These are phyloP conservation scores for Myotis pilosus DNA, from an alignment of 2,797 vertebrate genomes.

Conservation along the genomic window DNA sequence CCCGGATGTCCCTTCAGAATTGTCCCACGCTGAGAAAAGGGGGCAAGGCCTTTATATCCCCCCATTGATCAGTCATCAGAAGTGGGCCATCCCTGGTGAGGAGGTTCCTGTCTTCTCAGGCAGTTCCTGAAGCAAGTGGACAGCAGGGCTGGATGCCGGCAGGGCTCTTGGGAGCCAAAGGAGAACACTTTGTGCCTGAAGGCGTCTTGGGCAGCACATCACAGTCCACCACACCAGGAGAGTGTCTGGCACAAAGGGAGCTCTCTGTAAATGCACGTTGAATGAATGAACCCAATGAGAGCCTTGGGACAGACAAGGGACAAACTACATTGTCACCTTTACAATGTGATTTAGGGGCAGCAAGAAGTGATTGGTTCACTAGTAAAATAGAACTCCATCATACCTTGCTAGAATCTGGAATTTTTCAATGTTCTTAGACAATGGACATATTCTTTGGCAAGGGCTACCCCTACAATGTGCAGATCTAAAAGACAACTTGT, in stretches of 20 bases:
- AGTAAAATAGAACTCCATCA: background rate
- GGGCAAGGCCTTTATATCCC: accelerated
- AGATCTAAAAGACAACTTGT: background rate
- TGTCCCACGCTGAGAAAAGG: background rate
- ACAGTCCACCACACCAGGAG: background rate
- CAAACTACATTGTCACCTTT: background rate
- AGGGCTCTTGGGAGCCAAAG: background rate
- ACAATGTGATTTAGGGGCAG: background rate
- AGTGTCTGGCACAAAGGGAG: background rate
- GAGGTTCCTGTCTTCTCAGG: background rate
- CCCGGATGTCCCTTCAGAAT: background rate
- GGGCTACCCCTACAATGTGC: accelerated
- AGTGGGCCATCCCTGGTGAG: background rate
- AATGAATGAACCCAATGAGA: background rate
- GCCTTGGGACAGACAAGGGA: background rate
- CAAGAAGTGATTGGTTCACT: background rate
- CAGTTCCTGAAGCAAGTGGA: background rate
- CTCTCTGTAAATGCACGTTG: background rate
- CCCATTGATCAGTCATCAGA: background rate
- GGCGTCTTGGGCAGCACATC: background rate
- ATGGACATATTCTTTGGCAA: background rate
- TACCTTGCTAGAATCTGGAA: background rate
- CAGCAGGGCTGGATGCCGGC: background rate
- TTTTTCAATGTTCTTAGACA: background rate
- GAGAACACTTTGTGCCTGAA: background rate